Percentiles rank a stretch among this genome's conserved stretches.
Conservation (phyloP, 2,797 vertebrate genomes). For the Gallinago solitaria region DNA sequence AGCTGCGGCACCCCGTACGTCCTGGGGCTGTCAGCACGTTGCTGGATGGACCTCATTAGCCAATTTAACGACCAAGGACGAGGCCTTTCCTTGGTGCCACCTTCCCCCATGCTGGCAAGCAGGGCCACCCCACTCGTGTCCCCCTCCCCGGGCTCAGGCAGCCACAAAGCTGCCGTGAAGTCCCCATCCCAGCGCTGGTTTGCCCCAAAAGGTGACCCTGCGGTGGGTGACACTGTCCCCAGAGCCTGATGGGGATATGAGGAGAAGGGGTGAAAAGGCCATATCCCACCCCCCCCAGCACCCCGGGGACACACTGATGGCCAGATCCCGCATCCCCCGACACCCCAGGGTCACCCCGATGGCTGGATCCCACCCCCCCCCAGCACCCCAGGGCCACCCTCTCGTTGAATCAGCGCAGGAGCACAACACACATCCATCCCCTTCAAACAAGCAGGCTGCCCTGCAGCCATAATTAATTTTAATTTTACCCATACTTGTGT, state of each 20-base stretch:
- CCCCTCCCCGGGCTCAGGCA: rapidly evolving
- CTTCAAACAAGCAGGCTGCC: rapidly evolving
- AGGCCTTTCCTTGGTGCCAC: neutral
- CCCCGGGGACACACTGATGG: too few species aligned
- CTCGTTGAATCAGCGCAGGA: neutral
- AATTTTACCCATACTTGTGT: rapidly evolving
- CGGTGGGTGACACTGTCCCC: neutral
- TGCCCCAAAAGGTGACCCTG: neutral
- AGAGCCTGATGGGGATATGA: neutral
- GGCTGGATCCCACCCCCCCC: too few species aligned
- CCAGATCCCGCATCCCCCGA: too few species aligned
- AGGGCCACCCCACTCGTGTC: neutral
- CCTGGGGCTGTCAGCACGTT: neutral
- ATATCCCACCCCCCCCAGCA: too few species aligned
- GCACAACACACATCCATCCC: neutral
- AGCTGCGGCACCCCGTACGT: constrained; percentile 12
- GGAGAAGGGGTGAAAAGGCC: neutral
- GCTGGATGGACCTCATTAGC: neutral
- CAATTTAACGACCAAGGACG: neutral
- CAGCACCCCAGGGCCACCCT: neutral
- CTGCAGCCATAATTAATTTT: rapidly evolving
- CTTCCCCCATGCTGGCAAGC: neutral
- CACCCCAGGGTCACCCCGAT: too few species aligned
- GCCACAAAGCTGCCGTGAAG: neutral
- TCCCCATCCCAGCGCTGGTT: rapidly evolving